Conservation (phyloP, 2,888 invertebrate genomes). For the Drosophila formosana region DNA sequence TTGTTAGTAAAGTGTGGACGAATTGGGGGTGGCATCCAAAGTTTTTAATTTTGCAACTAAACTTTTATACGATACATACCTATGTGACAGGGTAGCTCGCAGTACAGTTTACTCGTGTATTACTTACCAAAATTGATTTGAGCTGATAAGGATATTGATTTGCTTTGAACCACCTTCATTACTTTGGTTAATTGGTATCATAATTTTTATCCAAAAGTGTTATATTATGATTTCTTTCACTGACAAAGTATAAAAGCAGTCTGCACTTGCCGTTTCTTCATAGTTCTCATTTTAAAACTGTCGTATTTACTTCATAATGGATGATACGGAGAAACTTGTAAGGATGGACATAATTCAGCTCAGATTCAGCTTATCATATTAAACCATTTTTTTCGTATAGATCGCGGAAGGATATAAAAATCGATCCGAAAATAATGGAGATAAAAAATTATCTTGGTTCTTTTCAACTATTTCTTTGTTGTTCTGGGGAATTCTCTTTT, state of each 20-base stretch:
- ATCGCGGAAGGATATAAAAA: slow-evolving; percentile 10
- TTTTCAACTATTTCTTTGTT: slow-evolving; percentile 60
- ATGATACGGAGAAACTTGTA: slow-evolving; percentile 53
- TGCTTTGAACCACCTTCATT: background rate
- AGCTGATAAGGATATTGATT: background rate
- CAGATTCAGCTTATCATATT: background rate
- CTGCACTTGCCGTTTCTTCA: background rate
- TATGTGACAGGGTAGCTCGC: too few species aligned
- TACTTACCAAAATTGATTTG: too few species aligned
- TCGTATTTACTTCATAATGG: slow-evolving; percentile 34
- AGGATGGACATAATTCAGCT: background rate
- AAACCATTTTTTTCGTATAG: background rate
- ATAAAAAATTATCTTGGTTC: slow-evolving; percentile 40
- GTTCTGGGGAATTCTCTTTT: slow-evolving; percentile 67
- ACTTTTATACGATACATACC: too few species aligned
- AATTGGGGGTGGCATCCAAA: too few species aligned
- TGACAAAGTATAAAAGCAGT: background rate
- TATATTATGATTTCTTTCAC: background rate
- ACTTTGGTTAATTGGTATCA: background rate
- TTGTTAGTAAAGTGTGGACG: too few species aligned
- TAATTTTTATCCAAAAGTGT: slow-evolving; percentile 1
- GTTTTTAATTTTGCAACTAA: too few species aligned
- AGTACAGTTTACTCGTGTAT: too few species aligned
- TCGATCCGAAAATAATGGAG: background rate
- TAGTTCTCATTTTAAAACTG: background rate